Conservation (phyloP, 2,888 invertebrate genomes). For the Phyllotreta striolata region DNA sequence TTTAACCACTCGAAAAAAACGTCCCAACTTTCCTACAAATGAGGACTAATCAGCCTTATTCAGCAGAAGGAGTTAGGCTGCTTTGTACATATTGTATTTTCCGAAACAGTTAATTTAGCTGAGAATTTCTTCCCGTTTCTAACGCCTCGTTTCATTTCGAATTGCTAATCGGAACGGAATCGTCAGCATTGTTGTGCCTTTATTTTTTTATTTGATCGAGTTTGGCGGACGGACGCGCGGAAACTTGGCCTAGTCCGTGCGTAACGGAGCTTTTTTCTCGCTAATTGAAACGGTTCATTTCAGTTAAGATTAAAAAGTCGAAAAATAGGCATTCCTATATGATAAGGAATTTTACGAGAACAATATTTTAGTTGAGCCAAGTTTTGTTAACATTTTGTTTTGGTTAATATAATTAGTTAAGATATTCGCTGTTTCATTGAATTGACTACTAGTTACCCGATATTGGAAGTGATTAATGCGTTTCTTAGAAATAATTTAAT, state of each 20-base stretch:
- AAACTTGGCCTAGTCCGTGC: constrained; percentile 48
- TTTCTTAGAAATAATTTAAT: constrained; percentile 10
- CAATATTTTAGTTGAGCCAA: constrained; percentile 41
- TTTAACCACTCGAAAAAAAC: constrained; percentile 11
- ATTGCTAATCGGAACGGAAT: constrained; percentile 41
- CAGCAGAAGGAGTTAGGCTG: constrained; percentile 51
- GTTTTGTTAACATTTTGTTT: constrained; percentile 49
- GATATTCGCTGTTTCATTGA: constrained; percentile 21
- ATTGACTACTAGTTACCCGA: neutral
- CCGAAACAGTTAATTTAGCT: constrained; percentile 43
- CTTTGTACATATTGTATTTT: constrained; percentile 43
- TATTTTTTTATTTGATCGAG: constrained; percentile 48
- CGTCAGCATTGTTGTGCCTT: constrained; percentile 51
- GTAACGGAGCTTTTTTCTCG: constrained; percentile 20
- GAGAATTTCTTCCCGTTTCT: constrained; percentile 44
- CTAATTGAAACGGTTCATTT: constrained; percentile 26
- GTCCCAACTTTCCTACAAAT: constrained; percentile 5
- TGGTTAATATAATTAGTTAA: constrained; percentile 48
- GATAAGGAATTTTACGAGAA: constrained; percentile 29
- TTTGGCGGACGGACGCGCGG: constrained; percentile 39
- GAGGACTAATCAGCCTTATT: constrained; percentile 29
- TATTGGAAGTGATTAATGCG: too few species aligned
- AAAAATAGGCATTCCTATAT: constrained; percentile 31
- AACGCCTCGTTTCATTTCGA: constrained; percentile 33
- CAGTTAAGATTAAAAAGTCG: constrained; percentile 32